Evolutionary conservation across 2,113 vertebrate genomes (phyloP), one percentile per base, ranked within the genome.

Genomic region (Plestiodon gilberti): DNA sequence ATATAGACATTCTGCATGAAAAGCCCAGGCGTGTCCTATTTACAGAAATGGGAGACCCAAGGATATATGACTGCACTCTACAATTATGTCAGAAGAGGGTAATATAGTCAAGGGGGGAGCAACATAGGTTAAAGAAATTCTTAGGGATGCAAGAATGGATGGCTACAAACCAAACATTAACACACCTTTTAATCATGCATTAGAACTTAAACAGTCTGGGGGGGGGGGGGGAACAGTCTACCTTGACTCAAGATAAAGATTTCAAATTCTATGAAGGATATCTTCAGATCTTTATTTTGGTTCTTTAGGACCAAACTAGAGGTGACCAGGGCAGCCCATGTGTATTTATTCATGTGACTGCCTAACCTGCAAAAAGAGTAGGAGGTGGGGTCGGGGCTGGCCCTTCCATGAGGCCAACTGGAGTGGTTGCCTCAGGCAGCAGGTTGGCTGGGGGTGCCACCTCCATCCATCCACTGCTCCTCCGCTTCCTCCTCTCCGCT

Each of bases 41-140:
- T 92, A 86, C 38, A 43, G n/a, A 5, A 1, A 71, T 81, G 65
- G 62, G 81, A 90, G 33, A 6, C 82, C 91, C 90, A 87, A 82
- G 59, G 78, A 73, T 83, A 6, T 62, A 40, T 43, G 73, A 82
- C 2, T 62, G 59, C 70, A 64, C 20, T 87, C 30, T 64, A 38
- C 38, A 64, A 52, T 22, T 64, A 35, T 55, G 64, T 64, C 40
- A 73, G 57, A 86, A 62, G 57, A 30, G 35, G 15, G 14, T 62
- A 33, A 52, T 52, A 62, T 55, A 65, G 18, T 75, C 13, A 61
- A 77, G 3, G 30, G 30, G 4, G 25, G 3, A 81, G 23, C 30
- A 75, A 65, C 11, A 17, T 74, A 35, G 1, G 22, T 57, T 38
- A 75, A 48, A n/a, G n/a, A 35, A 84, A 11, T 15, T 65, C 30